Base-by-base conservation (phyloP, 2,888 invertebrate species). In the Phragmatobia fuliginosa region DNA sequence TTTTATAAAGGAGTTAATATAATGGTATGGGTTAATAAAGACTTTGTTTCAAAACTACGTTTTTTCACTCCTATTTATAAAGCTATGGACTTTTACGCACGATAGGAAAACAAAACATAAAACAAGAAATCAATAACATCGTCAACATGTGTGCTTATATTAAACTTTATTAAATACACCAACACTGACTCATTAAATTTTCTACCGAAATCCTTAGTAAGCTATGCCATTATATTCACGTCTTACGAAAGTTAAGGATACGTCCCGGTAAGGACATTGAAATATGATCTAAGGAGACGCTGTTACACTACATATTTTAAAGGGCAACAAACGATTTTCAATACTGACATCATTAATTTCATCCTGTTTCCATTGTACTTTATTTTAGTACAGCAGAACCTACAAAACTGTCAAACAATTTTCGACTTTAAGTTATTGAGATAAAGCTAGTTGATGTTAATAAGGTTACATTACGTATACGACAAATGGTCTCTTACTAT, bases 321-420 rank as follows among this genome's bases (percentile, higher is more conserved):
- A 87, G 86, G 84, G 85, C 83, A 87, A 92, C 91, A 93, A 93
- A 92, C 87, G 91, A 91, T 90, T 88, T 87, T 87, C 87, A 88
- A 88, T 88, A 86, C 85, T 83, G 82, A 80, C 85, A 91, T 91
- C 92, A 91, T 93, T 92, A 92, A 92, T 93, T 88, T 87, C 76
- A 84, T 87, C 83, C 85, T 86, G 86, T 85, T 84, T 85, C 84
- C 84, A 85, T 83, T 84, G 85, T 56, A 56, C 28, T 28, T 16
- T 28, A 28, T 14, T 5, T 52, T 14, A 28, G 25, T 28, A 6
- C 25, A 25, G 14, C 14, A 69, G 77, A 81, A 72, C 72, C 65
- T 69, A 77, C 71, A 62, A 70, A 59, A 59, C 38, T 63, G 59
- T 66, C 66, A 72, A 68, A 68, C 68, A 38, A 86, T 79, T 82